Evolutionary conservation across 2,113 vertebrate species (phyloP), one percentile per base, ranked within the genome.

Genomic region (Tricholaema leucomelas): DNA sequence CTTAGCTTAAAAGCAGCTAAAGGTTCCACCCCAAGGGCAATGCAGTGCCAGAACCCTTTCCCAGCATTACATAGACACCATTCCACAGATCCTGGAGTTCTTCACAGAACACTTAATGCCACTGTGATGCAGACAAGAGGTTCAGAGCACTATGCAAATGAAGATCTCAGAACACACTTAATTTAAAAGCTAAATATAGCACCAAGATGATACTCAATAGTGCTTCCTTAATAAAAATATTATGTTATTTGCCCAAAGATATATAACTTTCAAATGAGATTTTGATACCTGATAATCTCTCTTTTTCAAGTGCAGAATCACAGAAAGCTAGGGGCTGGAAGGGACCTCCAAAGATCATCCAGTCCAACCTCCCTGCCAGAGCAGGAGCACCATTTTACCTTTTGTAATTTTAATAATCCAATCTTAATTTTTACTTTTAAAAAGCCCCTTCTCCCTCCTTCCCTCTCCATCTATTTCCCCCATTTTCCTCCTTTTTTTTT

Each of bases 121-220:
- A 20, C 80, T 55, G 20, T 44, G 81, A 56, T 86, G 73, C 73
- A 74, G 60, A 91, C 31, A 59, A 59, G 79, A 70, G 27, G n/a
- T 46, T 92, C 58, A 66, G 64, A 70, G 40, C 80, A 50, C 60
- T 63, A 77, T 83, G 64, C n/a, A 88, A 86, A 90, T 63, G 30
- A 81, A 88, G 46, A 74, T 83, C 20, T 74, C 40, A 5, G 60
- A 77, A 63, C n/a, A 55, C 8, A 38, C 19, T 80, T 80, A 56
- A 86, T 88, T 88, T 80, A 63, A 88, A 92, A 77, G 70, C 56
- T 74, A 86, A 92, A 74, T 86, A 54, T 83, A 77, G 40, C 28
- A 77, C 44, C 44, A 73, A 23, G 27, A 42, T n/a, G 44, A n/a
- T 25, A 36, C 24, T 80, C 66, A 31, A 44, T 31, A 74, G 31